Conservation (phyloP, 2,888 invertebrate genomes). For the Thereva unica region DNA sequence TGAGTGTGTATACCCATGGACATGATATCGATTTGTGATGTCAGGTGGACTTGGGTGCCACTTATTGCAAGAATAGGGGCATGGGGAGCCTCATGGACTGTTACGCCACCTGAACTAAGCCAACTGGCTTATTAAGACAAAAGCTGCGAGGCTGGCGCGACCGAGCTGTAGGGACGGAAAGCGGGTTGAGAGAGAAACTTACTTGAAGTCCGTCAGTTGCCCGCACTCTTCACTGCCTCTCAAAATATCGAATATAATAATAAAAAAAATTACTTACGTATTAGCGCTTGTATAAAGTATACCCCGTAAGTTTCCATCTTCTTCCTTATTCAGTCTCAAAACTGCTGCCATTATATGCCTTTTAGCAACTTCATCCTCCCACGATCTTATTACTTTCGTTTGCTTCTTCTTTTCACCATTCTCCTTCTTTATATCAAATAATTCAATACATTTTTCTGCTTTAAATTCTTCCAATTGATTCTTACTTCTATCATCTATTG, state of each 20-base stretch:
- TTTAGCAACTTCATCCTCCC: slow-evolving; percentile 49
- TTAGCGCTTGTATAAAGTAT: slow-evolving; percentile 31
- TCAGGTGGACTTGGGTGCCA: too few species aligned
- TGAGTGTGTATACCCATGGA: too few species aligned
- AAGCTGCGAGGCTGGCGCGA: too few species aligned
- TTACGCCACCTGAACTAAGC: too few species aligned
- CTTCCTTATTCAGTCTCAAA: slow-evolving; percentile 47
- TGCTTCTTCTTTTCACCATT: not conserved
- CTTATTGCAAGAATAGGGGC: too few species aligned
- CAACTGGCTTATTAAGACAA: too few species aligned
- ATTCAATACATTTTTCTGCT: not conserved
- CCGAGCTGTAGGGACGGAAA: too few species aligned
- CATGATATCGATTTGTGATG: too few species aligned
- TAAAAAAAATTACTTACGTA: slow-evolving; percentile 45
- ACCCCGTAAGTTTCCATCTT: slow-evolving; percentile 43
- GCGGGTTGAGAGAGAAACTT: too few species aligned
- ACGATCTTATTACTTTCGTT: slow-evolving; percentile 38
- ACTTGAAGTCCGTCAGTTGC: too few species aligned
- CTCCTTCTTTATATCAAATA: not conserved
- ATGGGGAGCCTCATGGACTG: too few species aligned
- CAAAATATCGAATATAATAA: not conserved
- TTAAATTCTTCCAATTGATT: not conserved
- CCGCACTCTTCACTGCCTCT: too few species aligned
- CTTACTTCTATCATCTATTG: not conserved
- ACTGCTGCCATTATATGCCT: slow-evolving; percentile 47